Conservation (phyloP, 2,113 vertebrate genomes). For the Choloepus hoffmanni region DNA sequence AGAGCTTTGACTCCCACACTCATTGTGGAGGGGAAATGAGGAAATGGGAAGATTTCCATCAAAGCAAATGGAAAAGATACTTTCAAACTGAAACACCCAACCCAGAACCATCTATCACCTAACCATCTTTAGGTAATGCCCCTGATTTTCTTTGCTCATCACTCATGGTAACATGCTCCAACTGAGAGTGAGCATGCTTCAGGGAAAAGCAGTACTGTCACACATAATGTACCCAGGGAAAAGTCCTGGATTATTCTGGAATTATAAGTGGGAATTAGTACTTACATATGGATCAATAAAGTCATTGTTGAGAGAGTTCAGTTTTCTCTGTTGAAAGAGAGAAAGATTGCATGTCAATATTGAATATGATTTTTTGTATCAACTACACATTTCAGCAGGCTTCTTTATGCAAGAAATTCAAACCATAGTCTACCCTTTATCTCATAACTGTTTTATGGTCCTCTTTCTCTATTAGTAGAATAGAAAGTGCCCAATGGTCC, state of each 20-base stretch:
- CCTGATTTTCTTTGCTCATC: not conserved
- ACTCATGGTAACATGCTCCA: rapidly evolving
- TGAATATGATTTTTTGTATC: not conserved
- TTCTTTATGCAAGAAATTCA: not conserved
- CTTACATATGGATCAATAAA: slow-evolving; percentile 39
- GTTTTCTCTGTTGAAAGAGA: not conserved
- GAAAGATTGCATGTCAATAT: not conserved
- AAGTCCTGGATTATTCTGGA: too few relatives aligned
- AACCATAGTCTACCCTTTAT: not conserved
- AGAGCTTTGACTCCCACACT: not conserved
- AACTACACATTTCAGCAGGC: not conserved
- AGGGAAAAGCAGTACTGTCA: not conserved
- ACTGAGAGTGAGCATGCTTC: not conserved
- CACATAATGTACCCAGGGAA: rapidly evolving
- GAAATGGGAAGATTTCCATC: not conserved
- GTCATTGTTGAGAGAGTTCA: rapidly evolving
- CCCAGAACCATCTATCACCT: not conserved
- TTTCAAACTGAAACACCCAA: not conserved
- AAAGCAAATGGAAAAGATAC: not conserved
- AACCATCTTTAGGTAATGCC: rapidly evolving
- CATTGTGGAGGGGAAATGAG: not conserved
- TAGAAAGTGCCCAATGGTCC: not conserved
- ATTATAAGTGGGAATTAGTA: not conserved
- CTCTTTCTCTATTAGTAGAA: not conserved
- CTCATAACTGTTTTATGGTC: not conserved